phyloP scores from a whole-genome alignment of 2,797 vertebrate genomes.

The Eleutherodactylus coqui region DNA sequence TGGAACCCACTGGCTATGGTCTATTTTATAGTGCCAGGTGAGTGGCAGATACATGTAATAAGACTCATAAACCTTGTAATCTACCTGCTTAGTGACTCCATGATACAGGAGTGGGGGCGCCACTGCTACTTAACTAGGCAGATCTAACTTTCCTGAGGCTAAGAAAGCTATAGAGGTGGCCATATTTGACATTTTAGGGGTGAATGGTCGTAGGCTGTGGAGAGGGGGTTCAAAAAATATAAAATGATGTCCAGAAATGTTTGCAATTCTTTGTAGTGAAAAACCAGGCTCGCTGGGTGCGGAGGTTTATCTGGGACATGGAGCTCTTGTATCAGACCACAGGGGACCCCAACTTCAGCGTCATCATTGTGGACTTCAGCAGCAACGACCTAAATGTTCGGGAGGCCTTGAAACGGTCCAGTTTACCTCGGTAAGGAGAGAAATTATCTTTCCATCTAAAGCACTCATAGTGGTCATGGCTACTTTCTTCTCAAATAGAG shows the following conservation, averaged over 20 bases:
- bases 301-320: conserved; percentile 91
- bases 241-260: neutral
- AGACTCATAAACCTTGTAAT: too few species aligned
- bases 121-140: too few species aligned
- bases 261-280: conserved; percentile 78
- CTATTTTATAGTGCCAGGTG: conserved; percentile 92
- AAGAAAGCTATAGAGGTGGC: too few species aligned
- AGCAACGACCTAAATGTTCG: conserved; percentile 91
- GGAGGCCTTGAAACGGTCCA: conserved; percentile 81
- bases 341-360: conserved; percentile 83
- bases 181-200: too few species aligned
- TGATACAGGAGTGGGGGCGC: too few species aligned
- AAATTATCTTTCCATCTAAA: too few species aligned
- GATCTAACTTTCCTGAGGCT: too few species aligned
- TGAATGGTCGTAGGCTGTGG: neutral
- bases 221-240: neutral
- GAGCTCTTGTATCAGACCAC: conserved; percentile 81
- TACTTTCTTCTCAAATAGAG: neutral
- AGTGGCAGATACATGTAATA: conserved; percentile 44
- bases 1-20: conserved; percentile 87
- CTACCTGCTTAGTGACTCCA: too few species aligned
- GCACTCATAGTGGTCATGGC: neutral
- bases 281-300: conserved; percentile 96
- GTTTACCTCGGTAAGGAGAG: conserved; percentile 79
- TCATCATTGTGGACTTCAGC: conserved; percentile 90